phyloP scores from a whole-genome alignment of 1,140 invertebrate species.

The Mycetomoellerius zeteki region DNA sequence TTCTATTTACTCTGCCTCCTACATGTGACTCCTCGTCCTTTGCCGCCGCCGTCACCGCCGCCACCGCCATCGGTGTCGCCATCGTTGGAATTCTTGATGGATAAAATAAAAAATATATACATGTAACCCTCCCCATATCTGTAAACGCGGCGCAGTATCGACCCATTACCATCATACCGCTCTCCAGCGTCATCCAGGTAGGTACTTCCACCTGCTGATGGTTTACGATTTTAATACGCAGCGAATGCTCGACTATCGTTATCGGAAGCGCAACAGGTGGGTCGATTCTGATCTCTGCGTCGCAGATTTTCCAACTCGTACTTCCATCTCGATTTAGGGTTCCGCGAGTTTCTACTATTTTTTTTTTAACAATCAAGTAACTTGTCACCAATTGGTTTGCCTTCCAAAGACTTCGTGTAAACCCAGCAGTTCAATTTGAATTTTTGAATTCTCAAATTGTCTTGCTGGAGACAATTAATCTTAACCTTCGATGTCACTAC shows the following conservation, averaged over 20 bases:
- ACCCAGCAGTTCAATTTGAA: neutral
- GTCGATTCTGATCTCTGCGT: conserved; percentile 15
- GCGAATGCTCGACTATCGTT: conserved; percentile 23
- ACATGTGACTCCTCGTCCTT: conserved; percentile 80
- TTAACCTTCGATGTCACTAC: neutral
- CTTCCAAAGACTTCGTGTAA: neutral
- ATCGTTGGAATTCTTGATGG: conserved; percentile 27
- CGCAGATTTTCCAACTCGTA: neutral
- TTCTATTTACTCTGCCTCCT: conserved; percentile 81
- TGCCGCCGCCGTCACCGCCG: conserved; percentile 67
- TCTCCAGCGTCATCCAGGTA: conserved; percentile 73
- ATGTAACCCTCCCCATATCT: conserved; percentile 25
- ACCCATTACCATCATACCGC: conserved; percentile 63
- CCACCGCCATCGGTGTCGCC: neutral
- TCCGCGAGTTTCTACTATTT: no score
- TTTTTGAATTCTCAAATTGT: neutral
- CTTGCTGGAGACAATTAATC: neutral
- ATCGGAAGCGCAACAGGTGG: conserved; percentile 33
- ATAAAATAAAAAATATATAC: conserved; percentile 34
- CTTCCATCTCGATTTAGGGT: neutral
- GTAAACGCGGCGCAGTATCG: conserved; percentile 62
- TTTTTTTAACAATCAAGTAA: neutral
- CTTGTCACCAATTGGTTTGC: neutral
- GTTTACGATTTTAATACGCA: neutral
- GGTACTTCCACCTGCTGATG: conserved; percentile 44